Evolutionary conservation across 2,113 vertebrate genomes (phyloP).

Genomic region (Xenopus borealis): DNA sequence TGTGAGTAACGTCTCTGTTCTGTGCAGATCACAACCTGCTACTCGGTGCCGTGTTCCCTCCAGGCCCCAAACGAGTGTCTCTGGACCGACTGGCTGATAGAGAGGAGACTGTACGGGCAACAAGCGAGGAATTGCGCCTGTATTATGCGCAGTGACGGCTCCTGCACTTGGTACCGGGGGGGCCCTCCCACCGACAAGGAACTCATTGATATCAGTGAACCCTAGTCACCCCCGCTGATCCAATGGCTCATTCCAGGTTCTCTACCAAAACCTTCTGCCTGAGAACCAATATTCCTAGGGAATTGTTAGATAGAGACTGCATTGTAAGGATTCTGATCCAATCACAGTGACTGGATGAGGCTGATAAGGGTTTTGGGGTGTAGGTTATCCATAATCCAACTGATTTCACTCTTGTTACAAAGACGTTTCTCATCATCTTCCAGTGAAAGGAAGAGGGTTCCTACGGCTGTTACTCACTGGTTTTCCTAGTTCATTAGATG

Average conservation of each 20-base stretch:
- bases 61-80: conserved; percentile 78
- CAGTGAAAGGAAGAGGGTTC: no score
- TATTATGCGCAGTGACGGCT: conserved; percentile 74
- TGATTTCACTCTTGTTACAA: no score
- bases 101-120: conserved; percentile 72
- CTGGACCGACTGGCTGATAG: conserved; percentile 87
- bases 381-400: no score
- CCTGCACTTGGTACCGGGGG: conserved; percentile 84
- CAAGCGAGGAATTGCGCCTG: conserved; percentile 84
- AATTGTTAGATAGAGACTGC: conserved; percentile 35
- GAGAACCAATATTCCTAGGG: conserved; percentile 31
- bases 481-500: no score
- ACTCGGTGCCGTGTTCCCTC: conserved; percentile 71
- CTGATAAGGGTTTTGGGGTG: no score
- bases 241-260: background rate
- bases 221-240: conserved; percentile 59
- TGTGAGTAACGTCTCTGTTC: background rate
- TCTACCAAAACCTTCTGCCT: conserved; percentile 38
- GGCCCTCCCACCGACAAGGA: conserved; percentile 76
- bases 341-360: conserved; percentile 22
- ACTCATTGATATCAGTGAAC: conserved; percentile 78
- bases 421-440: no score
- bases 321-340: conserved; percentile 31
- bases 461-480: no score
- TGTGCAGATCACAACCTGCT: conserved; percentile 83